Percentiles rank a stretch among this genome's conserved stretches.
phyloP scores from a whole-genome alignment of 2,888 invertebrate genomes.

The Maniola hyperantus region DNA sequence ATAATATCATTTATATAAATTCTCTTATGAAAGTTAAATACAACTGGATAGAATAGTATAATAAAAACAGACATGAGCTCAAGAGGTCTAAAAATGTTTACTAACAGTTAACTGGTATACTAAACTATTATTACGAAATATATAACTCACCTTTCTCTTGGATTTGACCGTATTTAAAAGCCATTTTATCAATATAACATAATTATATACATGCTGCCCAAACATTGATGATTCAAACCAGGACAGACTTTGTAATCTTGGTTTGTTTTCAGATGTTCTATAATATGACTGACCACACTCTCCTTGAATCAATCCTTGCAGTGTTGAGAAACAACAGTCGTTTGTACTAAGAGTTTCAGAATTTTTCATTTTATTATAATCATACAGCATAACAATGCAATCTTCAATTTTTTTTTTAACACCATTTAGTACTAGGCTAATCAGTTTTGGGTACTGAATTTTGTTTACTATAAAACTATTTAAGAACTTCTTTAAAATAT shows the following conservation, averaged over 20 bases:
- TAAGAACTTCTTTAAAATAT: conserved; percentile 22
- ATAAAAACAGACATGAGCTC: too few relatives aligned
- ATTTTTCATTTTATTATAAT: conserved; percentile 58
- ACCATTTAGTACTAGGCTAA: conserved; percentile 52
- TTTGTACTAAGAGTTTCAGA: conserved; percentile 59
- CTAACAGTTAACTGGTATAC: neutral
- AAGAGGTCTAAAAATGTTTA: too few relatives aligned
- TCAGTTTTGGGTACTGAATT: conserved; percentile 45
- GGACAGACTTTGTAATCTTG: conserved; percentile 46
- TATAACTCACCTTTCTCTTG: conserved; percentile 60
- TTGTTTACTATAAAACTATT: conserved; percentile 51
- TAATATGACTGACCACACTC: conserved; percentile 42
- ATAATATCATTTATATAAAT: too few relatives aligned
- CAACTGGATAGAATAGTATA: too few relatives aligned
- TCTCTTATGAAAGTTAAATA: too few relatives aligned
- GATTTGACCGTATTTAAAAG: conserved; percentile 50
- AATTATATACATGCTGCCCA: conserved; percentile 64
- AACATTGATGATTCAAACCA: conserved; percentile 69
- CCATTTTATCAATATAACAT: conserved; percentile 62
- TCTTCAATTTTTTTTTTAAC: conserved; percentile 46
- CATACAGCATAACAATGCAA: conserved; percentile 63
- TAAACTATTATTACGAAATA: neutral
- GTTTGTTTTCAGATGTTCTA: conserved; percentile 32
- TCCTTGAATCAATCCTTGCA: conserved; percentile 56
- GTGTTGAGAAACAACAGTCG: conserved; percentile 54